Evolutionary conservation across 2,888 invertebrate genomes (phyloP).

Genomic region (Macrosiphum euphorbiae): DNA sequence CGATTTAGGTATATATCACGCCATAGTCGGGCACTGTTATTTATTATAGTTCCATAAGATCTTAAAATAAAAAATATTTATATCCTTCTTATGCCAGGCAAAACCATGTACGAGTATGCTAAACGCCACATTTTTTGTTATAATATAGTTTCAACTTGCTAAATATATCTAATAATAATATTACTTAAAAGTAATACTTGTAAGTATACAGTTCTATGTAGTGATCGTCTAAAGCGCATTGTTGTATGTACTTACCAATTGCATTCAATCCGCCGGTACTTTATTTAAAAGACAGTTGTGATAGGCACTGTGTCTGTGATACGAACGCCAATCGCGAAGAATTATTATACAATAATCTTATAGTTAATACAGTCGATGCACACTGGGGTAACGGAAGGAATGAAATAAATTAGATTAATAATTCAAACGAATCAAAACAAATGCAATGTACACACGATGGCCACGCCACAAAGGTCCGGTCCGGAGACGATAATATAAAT

Average conservation of each 20-base stretch:
- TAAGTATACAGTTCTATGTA: not conserved
- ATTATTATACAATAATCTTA: not conserved
- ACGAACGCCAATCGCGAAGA: not conserved
- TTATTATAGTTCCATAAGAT: not conserved
- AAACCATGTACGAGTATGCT: not conserved
- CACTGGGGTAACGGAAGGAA: not conserved
- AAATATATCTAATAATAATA: not conserved
- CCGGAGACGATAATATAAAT: not conserved
- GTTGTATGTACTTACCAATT: not conserved
- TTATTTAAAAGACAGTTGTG: not conserved
- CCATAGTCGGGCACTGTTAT: not conserved
- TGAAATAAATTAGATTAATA: not conserved
- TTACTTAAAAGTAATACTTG: not conserved
- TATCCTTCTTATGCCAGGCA: not conserved
- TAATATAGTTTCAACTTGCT: not conserved
- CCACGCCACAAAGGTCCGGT: not conserved
- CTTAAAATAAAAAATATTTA: not conserved
- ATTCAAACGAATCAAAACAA: not conserved
- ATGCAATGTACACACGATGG: not conserved
- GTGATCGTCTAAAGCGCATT: not conserved
- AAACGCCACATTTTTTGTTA: not conserved
- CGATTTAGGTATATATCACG: not conserved
- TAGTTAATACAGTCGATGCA: not conserved
- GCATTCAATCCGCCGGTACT: not conserved
- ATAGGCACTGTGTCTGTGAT: not conserved